Conservation (phyloP, 2,797 vertebrate species). For the Takifugu rubripes region DNA sequence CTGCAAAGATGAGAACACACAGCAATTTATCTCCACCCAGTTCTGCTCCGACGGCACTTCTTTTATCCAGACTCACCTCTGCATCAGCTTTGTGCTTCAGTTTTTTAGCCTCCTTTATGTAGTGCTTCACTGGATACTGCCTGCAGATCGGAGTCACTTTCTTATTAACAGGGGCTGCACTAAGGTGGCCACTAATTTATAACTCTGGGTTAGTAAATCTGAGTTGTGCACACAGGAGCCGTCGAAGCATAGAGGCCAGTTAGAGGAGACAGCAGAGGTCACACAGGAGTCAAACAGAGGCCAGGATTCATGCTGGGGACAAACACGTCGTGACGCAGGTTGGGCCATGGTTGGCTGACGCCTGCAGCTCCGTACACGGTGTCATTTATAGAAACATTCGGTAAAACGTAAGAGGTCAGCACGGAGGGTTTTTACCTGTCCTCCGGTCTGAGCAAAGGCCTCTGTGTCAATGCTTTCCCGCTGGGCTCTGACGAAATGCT, state of each 20-base stretch:
- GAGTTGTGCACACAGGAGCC: too few relatives aligned
- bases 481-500: conserved; percentile 71
- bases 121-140: conserved; percentile 80
- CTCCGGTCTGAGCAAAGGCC: conserved; percentile 77
- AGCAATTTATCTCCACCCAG: too few relatives aligned
- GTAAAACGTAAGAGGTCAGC: background rate
- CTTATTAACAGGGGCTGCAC: background rate
- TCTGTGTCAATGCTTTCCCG: conserved; percentile 69
- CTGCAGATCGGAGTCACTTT: conserved; percentile 56
- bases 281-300: too few relatives aligned
- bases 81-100: conserved; percentile 93
- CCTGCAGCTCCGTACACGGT: background rate
- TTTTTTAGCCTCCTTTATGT: conserved; percentile 90
- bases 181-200: background rate
- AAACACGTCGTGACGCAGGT: too few relatives aligned
- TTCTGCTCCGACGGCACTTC: too few relatives aligned
- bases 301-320: too few relatives aligned
- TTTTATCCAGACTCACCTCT: conserved; percentile 72
- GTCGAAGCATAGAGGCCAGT: too few relatives aligned
- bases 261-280: too few relatives aligned
- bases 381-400: background rate
- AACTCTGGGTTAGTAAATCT: background rate
- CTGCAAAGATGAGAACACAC: conserved; percentile 54
- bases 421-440: conserved; percentile 69
- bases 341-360: too few relatives aligned